Evolutionary conservation across 2,113 vertebrate genomes (phyloP), one percentile per base, ranked within the genome.

Genomic region (Platysteira castanea): DNA sequence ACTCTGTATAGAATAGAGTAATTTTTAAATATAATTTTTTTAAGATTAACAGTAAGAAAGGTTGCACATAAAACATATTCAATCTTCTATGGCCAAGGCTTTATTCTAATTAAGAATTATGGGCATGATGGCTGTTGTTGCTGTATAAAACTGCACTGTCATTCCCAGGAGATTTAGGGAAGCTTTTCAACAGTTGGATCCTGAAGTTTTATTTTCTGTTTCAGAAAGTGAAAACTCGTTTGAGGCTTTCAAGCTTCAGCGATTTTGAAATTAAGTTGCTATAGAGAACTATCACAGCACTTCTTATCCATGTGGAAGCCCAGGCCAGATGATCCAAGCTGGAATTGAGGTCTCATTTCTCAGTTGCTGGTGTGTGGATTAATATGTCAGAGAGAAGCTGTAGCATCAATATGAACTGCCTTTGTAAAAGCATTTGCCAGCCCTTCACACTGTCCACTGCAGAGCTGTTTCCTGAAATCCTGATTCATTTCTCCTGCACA

Each of bases 221-320:
- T 96, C 74, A 69, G 77, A 91, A 87, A 91, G 13, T 41, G 37
- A 88, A 92, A 95, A 83, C 79, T 84, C 73, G 96, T 92, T 93
- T 94, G 65, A 94, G 57, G n/a, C 84, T 84, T 91, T 93, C 78
- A 91, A 50, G 74, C 81, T 94, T 89, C 77, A 91, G 61, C 4
- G 87, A 64, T 82, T 96, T 85, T 50, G 67, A 96, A 96, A 96
- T 93, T 92, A 95, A 93, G 74, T 53, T 77, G 68, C 84, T 94
- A 20, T 52, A 76, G 52, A 89, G 77, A 94, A 46, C 73, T 94
- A 87, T 93, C 44, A 71, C 61, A 76, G 61, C 44, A 31, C 46
- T 92, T 76, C 88, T 93, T 77, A 85, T 60, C 56, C 87, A 33
- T 10, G 37, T 90, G 83, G 39, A 79, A 93, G 76, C 49, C 47